A percentile compares a stretch with the other conserved stretches of the same genome.
Conservation (phyloP, 2,113 vertebrate genomes). For the Xiphophorus hellerii region DNA sequence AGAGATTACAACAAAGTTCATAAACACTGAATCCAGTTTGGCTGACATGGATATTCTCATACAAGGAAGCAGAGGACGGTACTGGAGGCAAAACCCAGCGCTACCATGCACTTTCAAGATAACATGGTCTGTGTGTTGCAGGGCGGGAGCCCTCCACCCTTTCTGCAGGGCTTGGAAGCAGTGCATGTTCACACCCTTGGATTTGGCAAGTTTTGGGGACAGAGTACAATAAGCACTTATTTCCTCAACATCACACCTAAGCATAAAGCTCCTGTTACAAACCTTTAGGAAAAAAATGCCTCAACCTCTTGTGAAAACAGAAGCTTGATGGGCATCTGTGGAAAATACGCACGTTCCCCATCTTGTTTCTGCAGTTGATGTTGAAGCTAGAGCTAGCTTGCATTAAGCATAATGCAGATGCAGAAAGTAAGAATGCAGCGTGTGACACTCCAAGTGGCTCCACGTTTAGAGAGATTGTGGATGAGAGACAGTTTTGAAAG, state of each 20-base stretch:
- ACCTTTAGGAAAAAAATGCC: background rate
- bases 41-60: slow-evolving; percentile 9
- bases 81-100: slow-evolving; percentile 30
- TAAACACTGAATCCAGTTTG: slow-evolving; percentile 28
- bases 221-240: slow-evolving; percentile 9
- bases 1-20: slow-evolving; percentile 6
- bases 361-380: slow-evolving; percentile 12
- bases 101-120: slow-evolving; percentile 40
- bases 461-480: slow-evolving; percentile 33
- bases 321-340: slow-evolving; percentile 12
- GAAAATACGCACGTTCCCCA: background rate
- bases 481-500: slow-evolving; percentile 22
- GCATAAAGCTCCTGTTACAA: slow-evolving; percentile 29
- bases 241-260: slow-evolving; percentile 4
- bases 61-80: slow-evolving; percentile 38
- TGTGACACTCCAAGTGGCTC: slow-evolving; percentile 27
- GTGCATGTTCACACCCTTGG: slow-evolving; percentile 26
- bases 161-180: slow-evolving; percentile 46
- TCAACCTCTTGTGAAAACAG: background rate
- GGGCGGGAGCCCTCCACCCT: slow-evolving; percentile 1
- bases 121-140: slow-evolving; percentile 22
- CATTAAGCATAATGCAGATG: slow-evolving; percentile 18
- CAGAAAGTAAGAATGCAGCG: slow-evolving; percentile 30
- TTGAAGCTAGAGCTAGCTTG: slow-evolving; percentile 21
- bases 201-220: slow-evolving; percentile 25